Evolutionary conservation across 2,797 vertebrate species (phyloP).

Genomic region (Gobionotothen gibberifrons): DNA sequence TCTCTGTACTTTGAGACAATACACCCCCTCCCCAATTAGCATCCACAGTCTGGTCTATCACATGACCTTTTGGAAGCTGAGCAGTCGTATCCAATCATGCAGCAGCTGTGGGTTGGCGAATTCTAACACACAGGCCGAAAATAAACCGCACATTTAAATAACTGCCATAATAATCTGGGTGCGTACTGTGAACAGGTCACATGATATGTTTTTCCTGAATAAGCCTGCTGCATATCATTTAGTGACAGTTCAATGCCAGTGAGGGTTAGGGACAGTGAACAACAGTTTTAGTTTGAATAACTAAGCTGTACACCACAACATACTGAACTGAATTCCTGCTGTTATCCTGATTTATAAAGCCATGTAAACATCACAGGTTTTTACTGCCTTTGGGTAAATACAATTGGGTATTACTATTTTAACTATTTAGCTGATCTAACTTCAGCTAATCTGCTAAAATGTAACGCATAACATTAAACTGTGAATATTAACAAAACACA

Average conservation of each 20-base stretch:
- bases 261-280: too few relatives aligned
- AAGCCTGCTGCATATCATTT: background rate
- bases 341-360: too few relatives aligned
- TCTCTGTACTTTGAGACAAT: background rate
- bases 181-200: background rate
- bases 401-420: background rate
- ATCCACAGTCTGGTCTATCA: background rate
- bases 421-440: background rate
- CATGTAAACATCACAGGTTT: too few relatives aligned
- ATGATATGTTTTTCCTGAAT: constrained; percentile 7
- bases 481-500: background rate
- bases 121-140: constrained; percentile 13
- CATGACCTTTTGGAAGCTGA: constrained; percentile 18
- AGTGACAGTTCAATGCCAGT: background rate
- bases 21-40: background rate
- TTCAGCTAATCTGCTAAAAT: background rate
- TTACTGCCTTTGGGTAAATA: too few relatives aligned
- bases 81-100: constrained; percentile 14
- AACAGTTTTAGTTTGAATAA: background rate
- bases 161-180: constrained; percentile 6
- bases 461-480: background rate
- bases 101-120: background rate
- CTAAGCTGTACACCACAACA: background rate
- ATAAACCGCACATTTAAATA: constrained; percentile 26
- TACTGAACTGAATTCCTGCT: constrained; percentile 3